Percentiles rank a stretch among this genome's conserved stretches.
These are phyloP conservation scores for Xiphophorus hellerii DNA, from an alignment of 2,113 vertebrate species.

Conservation along the genomic window DNA sequence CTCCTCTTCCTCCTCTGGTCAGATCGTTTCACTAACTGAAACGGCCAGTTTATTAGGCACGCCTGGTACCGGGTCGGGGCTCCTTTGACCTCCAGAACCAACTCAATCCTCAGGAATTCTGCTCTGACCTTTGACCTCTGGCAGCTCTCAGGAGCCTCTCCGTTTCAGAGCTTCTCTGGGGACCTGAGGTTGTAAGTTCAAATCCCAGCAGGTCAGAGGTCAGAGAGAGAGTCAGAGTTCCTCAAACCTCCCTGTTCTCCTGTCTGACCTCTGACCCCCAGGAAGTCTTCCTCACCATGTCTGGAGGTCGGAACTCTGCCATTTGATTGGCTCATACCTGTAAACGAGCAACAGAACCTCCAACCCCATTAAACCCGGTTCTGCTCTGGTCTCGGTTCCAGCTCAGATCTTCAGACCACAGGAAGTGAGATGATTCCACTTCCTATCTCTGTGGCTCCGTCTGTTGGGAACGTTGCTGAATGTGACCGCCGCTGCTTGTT, in stretches of 20 bases:
- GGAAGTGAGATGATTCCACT: not conserved
- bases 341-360: too few species aligned
- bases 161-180: not conserved
- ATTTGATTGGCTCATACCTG: too few species aligned
- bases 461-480: not conserved
- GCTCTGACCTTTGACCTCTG: too few species aligned
- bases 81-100: not conserved
- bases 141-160: not conserved
- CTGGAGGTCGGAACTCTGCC: too few species aligned
- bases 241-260: too few species aligned
- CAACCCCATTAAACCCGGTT: too few species aligned
- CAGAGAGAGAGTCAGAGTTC: too few species aligned
- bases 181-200: not conserved
- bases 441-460: not conserved
- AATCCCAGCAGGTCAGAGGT: not conserved
- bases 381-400: too few species aligned
- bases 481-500: conserved; percentile 34
- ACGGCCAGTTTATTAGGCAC: not conserved
- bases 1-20: not conserved
- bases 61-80: not conserved
- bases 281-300: not conserved
- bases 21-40: too few species aligned
- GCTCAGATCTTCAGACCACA: too few species aligned
- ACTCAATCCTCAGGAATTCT: too few species aligned
- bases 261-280: too few species aligned